Percentiles rank a stretch among this genome's conserved stretches.
Evolutionary conservation across 1,140 invertebrate species (phyloP).

Genomic region (Drosophila bocqueti): DNA sequence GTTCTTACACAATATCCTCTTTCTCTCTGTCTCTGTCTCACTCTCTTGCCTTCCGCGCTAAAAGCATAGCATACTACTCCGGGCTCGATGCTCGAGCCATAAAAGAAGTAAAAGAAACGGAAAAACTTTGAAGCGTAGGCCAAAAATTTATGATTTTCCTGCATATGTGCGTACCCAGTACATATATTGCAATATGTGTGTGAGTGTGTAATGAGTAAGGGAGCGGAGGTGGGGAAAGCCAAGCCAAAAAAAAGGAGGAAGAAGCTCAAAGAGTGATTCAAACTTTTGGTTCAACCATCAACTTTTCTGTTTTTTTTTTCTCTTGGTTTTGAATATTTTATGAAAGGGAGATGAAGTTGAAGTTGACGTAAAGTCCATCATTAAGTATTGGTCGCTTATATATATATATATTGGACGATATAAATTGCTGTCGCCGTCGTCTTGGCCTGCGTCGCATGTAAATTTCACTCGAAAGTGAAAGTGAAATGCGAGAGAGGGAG

Average conservation of each 20-base stretch:
- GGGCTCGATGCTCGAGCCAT: constrained; percentile 9
- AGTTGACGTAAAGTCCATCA: constrained; percentile 49
- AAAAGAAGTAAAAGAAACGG: constrained; percentile 22
- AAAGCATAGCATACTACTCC: constrained; percentile 32
- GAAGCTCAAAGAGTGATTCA: constrained; percentile 50
- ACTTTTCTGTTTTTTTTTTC: constrained; percentile 22
- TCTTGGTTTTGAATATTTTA: constrained; percentile 42
- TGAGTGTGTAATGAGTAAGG: constrained; percentile 14
- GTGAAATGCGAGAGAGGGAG: not conserved
- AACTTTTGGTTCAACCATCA: constrained; percentile 43
- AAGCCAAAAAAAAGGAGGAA: constrained; percentile 9
- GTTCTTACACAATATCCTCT: not conserved
- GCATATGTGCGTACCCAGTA: constrained; percentile 29
- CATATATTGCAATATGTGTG: constrained; percentile 44
- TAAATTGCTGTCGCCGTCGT: constrained; percentile 14
- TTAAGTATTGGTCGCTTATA: constrained; percentile 42
- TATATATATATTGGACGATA: constrained; percentile 45
- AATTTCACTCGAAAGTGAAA: constrained; percentile 32
- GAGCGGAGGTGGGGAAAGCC: not conserved
- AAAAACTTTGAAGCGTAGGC: constrained; percentile 45
- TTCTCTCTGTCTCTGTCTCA: not conserved
- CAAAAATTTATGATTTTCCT: constrained; percentile 46
- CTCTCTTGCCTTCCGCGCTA: not conserved
- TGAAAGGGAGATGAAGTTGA: constrained; percentile 39
- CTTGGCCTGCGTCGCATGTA: constrained; percentile 12